Conservation (phyloP, 2,797 vertebrate species). For the Tokudaia tokunoshimensis region DNA sequence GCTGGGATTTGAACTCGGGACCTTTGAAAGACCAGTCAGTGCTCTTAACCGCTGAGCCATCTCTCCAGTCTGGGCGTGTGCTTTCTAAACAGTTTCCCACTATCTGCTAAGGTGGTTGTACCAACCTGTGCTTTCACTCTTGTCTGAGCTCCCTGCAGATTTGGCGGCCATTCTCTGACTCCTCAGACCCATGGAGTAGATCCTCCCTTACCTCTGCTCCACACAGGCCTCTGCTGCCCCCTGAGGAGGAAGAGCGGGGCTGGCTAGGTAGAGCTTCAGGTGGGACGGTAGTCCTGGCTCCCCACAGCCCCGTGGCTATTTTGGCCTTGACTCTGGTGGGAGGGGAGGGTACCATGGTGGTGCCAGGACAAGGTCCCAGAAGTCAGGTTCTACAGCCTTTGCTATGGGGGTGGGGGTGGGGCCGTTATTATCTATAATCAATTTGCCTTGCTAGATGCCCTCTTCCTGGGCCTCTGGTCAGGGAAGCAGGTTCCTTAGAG, state of each 20-base stretch:
- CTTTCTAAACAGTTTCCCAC: neutral
- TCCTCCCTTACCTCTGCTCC: neutral
- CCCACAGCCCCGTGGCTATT: too few species aligned
- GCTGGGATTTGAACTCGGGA: too few species aligned
- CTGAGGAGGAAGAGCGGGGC: neutral
- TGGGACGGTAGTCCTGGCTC: neutral
- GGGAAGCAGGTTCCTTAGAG: neutral
- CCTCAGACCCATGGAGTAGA: neutral
- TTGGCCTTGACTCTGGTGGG: neutral
- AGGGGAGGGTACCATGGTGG: neutral
- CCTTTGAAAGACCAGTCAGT: too few species aligned
- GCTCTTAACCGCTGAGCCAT: too few species aligned
- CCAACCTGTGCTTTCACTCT: neutral
- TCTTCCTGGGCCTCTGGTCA: neutral
- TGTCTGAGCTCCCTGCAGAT: neutral
- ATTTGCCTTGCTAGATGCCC: neutral
- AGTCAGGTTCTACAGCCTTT: neutral
- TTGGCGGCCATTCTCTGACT: neutral
- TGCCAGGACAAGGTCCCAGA: neutral
- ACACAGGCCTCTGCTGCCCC: neutral
- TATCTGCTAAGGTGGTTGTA: neutral
- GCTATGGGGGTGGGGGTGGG: neutral
- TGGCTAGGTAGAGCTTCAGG: neutral
- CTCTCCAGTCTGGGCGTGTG: neutral
- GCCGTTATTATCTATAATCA: neutral